These are phyloP conservation scores for Varroa destructor DNA, from an alignment of 1,140 invertebrate species.

Conservation along the genomic window DNA sequence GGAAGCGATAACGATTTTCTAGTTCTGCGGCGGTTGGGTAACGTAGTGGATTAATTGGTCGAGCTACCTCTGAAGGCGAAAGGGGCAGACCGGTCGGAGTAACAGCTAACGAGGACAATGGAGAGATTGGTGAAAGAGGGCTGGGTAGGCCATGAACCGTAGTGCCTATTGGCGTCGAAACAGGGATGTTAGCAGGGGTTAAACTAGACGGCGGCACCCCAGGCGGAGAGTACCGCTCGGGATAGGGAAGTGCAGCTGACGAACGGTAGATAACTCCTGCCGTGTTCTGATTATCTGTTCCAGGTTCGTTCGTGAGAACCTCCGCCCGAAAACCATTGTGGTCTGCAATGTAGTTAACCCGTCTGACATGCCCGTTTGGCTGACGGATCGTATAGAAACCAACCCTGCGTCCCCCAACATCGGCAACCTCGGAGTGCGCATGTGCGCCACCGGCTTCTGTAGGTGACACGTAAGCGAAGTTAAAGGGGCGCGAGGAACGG, in stretches of 20 bases:
- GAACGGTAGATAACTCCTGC: constrained; percentile 32
- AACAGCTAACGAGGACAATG: not conserved
- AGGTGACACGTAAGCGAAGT: constrained; percentile 20
- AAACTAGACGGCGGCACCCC: constrained; percentile 17
- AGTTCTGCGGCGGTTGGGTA: constrained; percentile 7
- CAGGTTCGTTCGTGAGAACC: constrained; percentile 33
- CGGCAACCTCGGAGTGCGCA: constrained; percentile 11
- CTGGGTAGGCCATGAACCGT: not conserved
- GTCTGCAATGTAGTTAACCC: constrained; percentile 33
- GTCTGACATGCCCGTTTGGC: constrained; percentile 30
- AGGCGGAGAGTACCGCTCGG: constrained; percentile 8
- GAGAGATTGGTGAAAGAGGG: not conserved
- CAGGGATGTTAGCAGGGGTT: constrained; percentile 1
- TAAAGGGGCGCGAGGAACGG: not conserved
- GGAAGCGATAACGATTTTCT: constrained; percentile 14
- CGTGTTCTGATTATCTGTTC: constrained; percentile 33
- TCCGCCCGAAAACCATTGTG: constrained; percentile 32
- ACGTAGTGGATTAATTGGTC: constrained; percentile 10
- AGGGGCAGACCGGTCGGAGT: constrained; percentile 12
- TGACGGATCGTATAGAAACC: constrained; percentile 25
- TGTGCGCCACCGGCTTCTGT: constrained; percentile 21
- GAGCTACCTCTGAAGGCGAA: constrained; percentile 6
- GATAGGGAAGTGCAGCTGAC: constrained; percentile 28
- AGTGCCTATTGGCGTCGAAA: not conserved
- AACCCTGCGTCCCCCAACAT: constrained; percentile 4